Conservation (phyloP, 1,140 invertebrate genomes). For the Thaumetopoea pityocampa region DNA sequence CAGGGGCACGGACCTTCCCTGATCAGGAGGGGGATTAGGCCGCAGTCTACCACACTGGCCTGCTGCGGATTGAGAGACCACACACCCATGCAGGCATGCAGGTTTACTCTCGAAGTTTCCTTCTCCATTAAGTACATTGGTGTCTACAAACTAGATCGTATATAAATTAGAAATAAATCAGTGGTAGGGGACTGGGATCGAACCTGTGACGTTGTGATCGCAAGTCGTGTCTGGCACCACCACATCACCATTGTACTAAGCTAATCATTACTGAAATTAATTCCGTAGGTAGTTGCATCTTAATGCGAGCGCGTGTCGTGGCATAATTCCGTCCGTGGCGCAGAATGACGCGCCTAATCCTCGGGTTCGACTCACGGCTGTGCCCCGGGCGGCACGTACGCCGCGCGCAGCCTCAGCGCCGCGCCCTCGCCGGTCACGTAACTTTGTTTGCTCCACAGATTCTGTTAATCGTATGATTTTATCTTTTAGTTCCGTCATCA, state of each 20-base stretch:
- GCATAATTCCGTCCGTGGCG: slow-evolving; percentile 34
- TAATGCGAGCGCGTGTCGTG: slow-evolving; percentile 15
- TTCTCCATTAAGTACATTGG: too few relatives aligned
- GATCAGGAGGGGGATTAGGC: too few relatives aligned
- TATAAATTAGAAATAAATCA: too few relatives aligned
- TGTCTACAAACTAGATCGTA: too few relatives aligned
- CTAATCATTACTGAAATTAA: slow-evolving; percentile 8
- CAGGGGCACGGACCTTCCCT: too few relatives aligned
- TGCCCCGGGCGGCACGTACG: slow-evolving; percentile 15
- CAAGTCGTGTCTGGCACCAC: too few relatives aligned
- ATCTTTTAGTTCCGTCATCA: slow-evolving; percentile 7
- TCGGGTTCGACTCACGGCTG: slow-evolving; percentile 11
- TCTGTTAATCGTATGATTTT: slow-evolving; percentile 15
- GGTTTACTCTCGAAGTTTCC: too few relatives aligned
- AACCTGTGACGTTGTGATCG: too few relatives aligned
- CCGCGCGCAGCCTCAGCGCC: slow-evolving; percentile 4
- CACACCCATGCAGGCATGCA: too few relatives aligned
- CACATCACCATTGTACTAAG: not conserved
- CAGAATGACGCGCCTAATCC: slow-evolving; percentile 28
- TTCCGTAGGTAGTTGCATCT: slow-evolving; percentile 7
- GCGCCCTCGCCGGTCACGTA: slow-evolving; percentile 15
- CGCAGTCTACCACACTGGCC: too few relatives aligned
- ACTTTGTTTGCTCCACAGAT: slow-evolving; percentile 16
- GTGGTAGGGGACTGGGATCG: too few relatives aligned
- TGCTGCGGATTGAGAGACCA: too few relatives aligned